A percentile compares a stretch with the other conserved stretches of the same genome.
Conservation (phyloP, 2,888 invertebrate species). For the Pristionchus exspectatus region DNA sequence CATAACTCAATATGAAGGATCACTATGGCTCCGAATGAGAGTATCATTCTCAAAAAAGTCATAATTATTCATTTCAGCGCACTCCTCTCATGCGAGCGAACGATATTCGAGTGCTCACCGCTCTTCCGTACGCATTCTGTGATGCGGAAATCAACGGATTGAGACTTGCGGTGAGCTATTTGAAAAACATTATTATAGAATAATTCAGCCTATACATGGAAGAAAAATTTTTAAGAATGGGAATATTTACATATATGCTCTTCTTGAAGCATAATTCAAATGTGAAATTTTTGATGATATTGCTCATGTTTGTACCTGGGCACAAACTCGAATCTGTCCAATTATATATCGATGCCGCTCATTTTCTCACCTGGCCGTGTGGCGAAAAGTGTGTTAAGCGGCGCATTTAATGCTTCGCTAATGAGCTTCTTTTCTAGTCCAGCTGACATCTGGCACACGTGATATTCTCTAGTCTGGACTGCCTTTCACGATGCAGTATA, state of each 20-base stretch:
- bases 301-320: no score
- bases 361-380: no score
- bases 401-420: not conserved
- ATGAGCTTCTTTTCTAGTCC: not conserved
- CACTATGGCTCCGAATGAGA: no score
- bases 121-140: slow-evolving; percentile 74
- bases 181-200: not conserved
- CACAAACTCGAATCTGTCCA: no score
- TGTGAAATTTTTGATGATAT: no score
- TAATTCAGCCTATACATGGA: slow-evolving; percentile 50
- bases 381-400: not conserved
- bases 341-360: no score
- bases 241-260: not conserved
- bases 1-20: no score
- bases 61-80: not conserved
- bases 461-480: not conserved
- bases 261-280: not conserved
- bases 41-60: not conserved
- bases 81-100: not conserved
- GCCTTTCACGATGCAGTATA: not conserved
- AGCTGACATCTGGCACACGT: not conserved
- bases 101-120: slow-evolving; percentile 63
- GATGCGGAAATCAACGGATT: slow-evolving; percentile 69
- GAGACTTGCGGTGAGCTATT: slow-evolving; percentile 59
- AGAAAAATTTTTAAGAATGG: not conserved